These are phyloP conservation scores for Puma concolor DNA, from an alignment of 2,113 vertebrate genomes.

Conservation along the genomic window DNA sequence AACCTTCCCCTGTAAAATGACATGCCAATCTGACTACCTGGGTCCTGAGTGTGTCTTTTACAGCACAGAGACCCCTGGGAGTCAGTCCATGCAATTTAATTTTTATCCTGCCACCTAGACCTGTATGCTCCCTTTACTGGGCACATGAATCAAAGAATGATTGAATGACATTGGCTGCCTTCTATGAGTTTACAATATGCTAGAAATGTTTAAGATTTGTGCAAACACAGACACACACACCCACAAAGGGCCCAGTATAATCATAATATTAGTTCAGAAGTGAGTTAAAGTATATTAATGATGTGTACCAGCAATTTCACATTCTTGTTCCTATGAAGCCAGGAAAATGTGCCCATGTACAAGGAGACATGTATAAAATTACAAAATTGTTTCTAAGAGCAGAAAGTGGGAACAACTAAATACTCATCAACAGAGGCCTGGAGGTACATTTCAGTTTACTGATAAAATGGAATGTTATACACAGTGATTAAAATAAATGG, in stretches of 20 bases:
- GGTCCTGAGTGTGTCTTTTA: background rate
- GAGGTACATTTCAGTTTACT: background rate
- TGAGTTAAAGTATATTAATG: background rate
- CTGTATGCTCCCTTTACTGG: background rate
- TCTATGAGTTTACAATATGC: background rate
- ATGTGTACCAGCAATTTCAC: background rate
- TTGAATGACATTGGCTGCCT: background rate
- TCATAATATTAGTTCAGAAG: background rate
- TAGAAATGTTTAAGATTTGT: background rate
- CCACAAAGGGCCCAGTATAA: background rate
- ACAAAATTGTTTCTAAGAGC: background rate
- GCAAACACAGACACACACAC: background rate
- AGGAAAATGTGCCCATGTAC: background rate
- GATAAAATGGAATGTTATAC: background rate
- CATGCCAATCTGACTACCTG: background rate
- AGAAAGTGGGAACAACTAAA: background rate
- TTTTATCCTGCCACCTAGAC: background rate
- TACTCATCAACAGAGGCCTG: background rate
- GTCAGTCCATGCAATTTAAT: background rate
- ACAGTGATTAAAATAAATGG: background rate
- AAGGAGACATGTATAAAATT: background rate
- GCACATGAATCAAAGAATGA: background rate
- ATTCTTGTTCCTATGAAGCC: background rate
- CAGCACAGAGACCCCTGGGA: background rate
- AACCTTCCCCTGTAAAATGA: background rate